phyloP scores from a whole-genome alignment of 2,888 invertebrate genomes.

The Lepeophtheirus nordmannii region DNA sequence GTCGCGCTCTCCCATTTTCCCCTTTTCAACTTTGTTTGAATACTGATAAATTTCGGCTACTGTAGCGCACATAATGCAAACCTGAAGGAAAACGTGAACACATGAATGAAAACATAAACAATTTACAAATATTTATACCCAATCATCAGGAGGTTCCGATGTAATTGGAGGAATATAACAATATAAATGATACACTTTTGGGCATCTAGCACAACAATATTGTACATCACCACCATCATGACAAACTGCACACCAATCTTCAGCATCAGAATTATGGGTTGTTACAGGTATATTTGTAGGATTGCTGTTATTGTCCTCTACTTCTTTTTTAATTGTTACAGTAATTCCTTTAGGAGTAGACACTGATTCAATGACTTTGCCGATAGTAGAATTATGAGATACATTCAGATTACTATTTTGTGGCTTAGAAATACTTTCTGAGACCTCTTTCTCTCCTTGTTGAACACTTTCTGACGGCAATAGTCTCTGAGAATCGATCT shows the following conservation, averaged over 20 bases:
- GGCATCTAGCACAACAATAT: conserved; percentile 23
- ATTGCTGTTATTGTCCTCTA: not conserved
- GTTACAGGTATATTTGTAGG: not conserved
- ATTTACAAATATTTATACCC: not conserved
- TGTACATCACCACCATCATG: conserved; percentile 21
- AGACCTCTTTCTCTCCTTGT: no score
- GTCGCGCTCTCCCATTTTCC: not conserved
- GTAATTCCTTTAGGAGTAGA: not conserved
- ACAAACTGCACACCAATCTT: conserved; percentile 24
- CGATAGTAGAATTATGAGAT: no score
- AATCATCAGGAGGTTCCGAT: conserved; percentile 23
- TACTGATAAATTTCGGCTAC: conserved; percentile 5
- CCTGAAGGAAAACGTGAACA: not conserved
- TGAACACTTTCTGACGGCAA: no score
- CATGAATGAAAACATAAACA: no score
- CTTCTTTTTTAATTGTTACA: not conserved
- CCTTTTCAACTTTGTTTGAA: not conserved
- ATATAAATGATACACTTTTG: conserved; percentile 22
- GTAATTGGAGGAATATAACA: conserved; percentile 20
- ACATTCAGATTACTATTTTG: no score
- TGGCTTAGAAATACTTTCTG: no score
- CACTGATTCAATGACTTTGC: no score
- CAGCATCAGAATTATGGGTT: not conserved
- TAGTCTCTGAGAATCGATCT: no score
- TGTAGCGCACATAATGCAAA: conserved; percentile 6